phyloP scores from a whole-genome alignment of 2,113 vertebrate species.

The Calidris pugnax region DNA sequence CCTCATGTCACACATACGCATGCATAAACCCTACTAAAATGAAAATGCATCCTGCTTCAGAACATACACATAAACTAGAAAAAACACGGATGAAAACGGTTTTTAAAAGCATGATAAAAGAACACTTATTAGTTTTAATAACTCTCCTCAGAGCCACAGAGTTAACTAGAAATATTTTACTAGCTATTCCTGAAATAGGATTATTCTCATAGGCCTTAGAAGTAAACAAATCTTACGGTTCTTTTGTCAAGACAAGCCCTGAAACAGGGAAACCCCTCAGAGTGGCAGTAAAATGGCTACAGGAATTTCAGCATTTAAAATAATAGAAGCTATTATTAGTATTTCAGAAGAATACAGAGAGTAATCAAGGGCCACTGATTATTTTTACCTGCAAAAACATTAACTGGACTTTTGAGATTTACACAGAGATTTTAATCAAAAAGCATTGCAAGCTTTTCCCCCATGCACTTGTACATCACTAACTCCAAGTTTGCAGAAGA shows the following conservation, averaged over 20 bases:
- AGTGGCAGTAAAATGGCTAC: not conserved
- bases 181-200: not conserved
- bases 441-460: not conserved
- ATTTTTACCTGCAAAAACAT: not conserved
- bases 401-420: not conserved
- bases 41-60: not conserved
- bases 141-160: not conserved
- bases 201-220: not conserved
- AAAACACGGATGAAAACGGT: not conserved
- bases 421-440: not conserved
- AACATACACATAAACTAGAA: not conserved
- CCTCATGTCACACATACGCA: accelerated
- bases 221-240: not conserved
- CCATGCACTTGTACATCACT: not conserved
- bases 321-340: not conserved
- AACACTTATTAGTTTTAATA: not conserved
- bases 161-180: not conserved
- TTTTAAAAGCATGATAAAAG: not conserved
- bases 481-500: not conserved
- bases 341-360: not conserved
- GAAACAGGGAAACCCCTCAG: not conserved
- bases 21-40: not conserved
- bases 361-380: not conserved
- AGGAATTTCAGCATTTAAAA: not conserved
- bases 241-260: not conserved